These are phyloP conservation scores for Dasyurus viverrinus DNA, from an alignment of 2,113 vertebrate genomes.

Conservation along the genomic window DNA sequence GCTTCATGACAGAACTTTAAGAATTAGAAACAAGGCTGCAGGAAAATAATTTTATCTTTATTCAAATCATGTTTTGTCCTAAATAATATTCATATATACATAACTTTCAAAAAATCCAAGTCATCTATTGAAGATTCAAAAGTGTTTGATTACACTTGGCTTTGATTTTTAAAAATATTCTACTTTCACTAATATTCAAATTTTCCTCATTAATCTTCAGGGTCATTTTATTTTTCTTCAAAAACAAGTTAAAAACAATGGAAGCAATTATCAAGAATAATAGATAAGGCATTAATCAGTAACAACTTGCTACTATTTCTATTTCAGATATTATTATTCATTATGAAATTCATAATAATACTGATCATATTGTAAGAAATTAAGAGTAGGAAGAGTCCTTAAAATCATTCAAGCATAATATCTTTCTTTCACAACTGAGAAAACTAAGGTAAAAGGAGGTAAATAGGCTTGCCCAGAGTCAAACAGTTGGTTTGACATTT, in stretches of 20 bases:
- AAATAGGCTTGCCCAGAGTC: background rate
- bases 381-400: background rate
- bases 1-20: background rate
- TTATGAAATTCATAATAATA: background rate
- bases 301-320: background rate
- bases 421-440: background rate
- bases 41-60: background rate
- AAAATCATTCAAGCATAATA: background rate
- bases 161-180: conserved; percentile 23
- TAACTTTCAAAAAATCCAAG: conserved; percentile 12
- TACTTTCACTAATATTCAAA: background rate
- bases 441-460: background rate
- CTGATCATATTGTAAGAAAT: background rate
- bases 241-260: background rate
- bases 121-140: background rate
- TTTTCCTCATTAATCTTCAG: background rate
- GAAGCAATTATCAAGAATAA: background rate
- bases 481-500: background rate
- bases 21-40: background rate
- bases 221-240: conserved; percentile 1
- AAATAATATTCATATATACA: conserved; percentile 3
- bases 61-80: background rate
- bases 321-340: conserved; percentile 7
- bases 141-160: background rate
- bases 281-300: background rate